Evolutionary conservation across 2,113 vertebrate species (phyloP).

Genomic region (Semnornis frantzii): DNA sequence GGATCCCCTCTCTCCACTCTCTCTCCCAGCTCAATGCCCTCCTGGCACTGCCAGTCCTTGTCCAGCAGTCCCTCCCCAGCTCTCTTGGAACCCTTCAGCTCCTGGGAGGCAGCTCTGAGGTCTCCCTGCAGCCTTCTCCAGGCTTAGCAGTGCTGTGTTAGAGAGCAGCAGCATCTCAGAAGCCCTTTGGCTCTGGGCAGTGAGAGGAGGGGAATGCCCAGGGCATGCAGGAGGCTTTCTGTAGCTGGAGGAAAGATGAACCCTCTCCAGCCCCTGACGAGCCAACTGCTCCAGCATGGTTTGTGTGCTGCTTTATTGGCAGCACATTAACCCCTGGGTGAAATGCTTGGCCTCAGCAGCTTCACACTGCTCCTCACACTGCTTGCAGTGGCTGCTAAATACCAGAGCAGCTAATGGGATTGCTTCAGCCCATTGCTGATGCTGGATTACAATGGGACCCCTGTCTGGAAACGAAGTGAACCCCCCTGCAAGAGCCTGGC

Average conservation of each 20-base stretch:
- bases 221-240: neutral
- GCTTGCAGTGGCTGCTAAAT: conserved; percentile 8
- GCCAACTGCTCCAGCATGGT: neutral
- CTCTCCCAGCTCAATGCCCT: no score
- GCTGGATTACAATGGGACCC: conserved; percentile 44
- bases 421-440: conserved; percentile 47
- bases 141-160: neutral
- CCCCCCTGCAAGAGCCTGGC: conserved; percentile 47
- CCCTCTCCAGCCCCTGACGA: neutral
- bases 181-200: neutral
- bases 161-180: neutral
- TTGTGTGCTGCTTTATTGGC: neutral
- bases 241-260: neutral
- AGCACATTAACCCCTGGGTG: conserved; percentile 53
- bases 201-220: neutral
- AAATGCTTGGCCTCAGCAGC: conserved; percentile 32
- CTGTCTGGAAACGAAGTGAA: conserved; percentile 40
- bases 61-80: no score
- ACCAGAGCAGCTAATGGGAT: neutral
- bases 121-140: no score
- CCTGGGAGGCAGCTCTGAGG: no score
- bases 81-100: no score
- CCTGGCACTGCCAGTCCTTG: no score
- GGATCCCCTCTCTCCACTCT: no score
- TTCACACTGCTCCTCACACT: conserved; percentile 18